A percentile compares a stretch with the other conserved stretches of the same genome.
Evolutionary conservation across 2,888 invertebrate species (phyloP).

Genomic region (Busseola fusca): DNA sequence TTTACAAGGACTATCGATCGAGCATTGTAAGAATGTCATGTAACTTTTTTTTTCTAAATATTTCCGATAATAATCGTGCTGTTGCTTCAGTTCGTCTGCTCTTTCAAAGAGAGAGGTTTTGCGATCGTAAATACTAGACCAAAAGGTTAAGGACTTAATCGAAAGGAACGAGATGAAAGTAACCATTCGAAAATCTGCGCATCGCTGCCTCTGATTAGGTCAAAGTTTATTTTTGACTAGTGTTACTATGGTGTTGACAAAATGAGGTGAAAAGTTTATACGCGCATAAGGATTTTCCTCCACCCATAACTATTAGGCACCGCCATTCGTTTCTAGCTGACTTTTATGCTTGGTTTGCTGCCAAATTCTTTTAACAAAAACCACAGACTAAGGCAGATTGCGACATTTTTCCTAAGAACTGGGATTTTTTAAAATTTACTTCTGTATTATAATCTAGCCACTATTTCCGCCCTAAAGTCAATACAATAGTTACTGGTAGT

Average conservation of each 20-base stretch:
- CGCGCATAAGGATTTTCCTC: neutral
- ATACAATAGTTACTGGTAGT: neutral
- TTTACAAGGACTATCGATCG: constrained; percentile 16
- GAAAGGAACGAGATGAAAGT: constrained; percentile 53
- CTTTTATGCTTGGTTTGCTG: neutral
- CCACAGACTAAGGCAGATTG: no score
- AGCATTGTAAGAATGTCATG: constrained; percentile 15
- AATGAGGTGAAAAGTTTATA: neutral
- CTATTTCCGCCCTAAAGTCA: neutral
- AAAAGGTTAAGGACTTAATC: constrained; percentile 61
- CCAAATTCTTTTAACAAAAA: neutral
- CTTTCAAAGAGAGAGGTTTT: constrained; percentile 47
- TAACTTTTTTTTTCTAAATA: constrained; percentile 9
- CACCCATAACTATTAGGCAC: neutral
- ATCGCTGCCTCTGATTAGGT: constrained; percentile 31
- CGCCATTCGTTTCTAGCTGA: neutral
- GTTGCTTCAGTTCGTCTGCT: constrained; percentile 75
- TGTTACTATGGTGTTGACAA: neutral
- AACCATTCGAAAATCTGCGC: constrained; percentile 30
- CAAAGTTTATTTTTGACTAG: constrained; percentile 23
- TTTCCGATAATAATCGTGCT: constrained; percentile 6
- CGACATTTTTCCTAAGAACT: no score
- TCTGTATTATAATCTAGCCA: no score
- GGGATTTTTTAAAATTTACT: neutral
- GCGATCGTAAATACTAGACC: constrained; percentile 23